These are phyloP conservation scores for Acromyrmex echinatior DNA, from an alignment of 1,140 invertebrate species.

Conservation along the genomic window DNA sequence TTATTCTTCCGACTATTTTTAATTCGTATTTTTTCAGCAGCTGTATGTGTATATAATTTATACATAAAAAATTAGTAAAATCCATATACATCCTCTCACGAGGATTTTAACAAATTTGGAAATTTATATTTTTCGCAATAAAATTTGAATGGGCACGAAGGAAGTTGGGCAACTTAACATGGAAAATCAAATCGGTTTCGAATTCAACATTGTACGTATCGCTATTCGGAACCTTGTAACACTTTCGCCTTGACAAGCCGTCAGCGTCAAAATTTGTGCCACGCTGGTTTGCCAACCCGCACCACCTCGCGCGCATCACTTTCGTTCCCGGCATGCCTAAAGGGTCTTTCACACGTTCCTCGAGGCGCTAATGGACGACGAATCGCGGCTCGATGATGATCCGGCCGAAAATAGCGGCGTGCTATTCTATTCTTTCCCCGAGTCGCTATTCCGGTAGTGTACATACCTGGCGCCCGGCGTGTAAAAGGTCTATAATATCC, in stretches of 20 bases:
- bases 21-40: neutral
- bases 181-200: constrained; percentile 1
- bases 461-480: constrained; percentile 49
- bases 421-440: constrained; percentile 66
- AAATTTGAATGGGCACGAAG: neutral
- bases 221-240: constrained; percentile 69
- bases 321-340: constrained; percentile 67
- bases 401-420: constrained; percentile 68
- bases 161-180: neutral
- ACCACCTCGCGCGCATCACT: constrained; percentile 49
- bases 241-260: constrained; percentile 63
- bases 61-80: neutral
- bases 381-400: constrained; percentile 71
- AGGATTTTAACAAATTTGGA: neutral
- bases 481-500: constrained; percentile 2
- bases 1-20: neutral
- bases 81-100: neutral
- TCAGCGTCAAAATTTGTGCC: constrained; percentile 73
- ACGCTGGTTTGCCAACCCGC: constrained; percentile 53
- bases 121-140: neutral
- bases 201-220: constrained; percentile 38
- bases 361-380: constrained; percentile 31
- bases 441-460: constrained; percentile 67
- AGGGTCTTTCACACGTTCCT: constrained; percentile 69
- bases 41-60: neutral